Evolutionary conservation across 2,888 invertebrate genomes (phyloP), one percentile per base, ranked within the genome.

Genomic region (Allacma fusca): DNA sequence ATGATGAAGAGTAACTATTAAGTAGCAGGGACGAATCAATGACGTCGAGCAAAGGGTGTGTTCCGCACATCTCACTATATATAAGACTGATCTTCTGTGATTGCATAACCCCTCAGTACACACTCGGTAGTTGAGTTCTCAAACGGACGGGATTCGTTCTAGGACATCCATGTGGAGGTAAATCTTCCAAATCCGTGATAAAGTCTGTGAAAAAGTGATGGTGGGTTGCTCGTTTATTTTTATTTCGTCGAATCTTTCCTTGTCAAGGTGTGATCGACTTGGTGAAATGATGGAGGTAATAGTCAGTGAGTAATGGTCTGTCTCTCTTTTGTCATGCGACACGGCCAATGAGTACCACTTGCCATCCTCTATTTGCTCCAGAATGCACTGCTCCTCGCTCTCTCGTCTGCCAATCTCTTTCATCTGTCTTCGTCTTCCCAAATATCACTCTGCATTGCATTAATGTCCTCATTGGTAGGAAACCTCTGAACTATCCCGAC

Each of bases 251-350:
- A 62, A 73, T 73, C 72, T 73, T 73, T 71, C 59, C 59, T 62
- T 73, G 72, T 73, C 72, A 73, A 73, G 72, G 62, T 62, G 62
- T 73, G 72, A 73, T 73, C n/a, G 72, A 73, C 72, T 73, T 57
- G 21, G 29, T 59, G 59, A 73, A 73, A 73, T 73, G 72, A 73
- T 59, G 72, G 21, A 34, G 72, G 72, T 62, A 57, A 73, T 29
- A 21, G 28, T 26, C 19, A 68, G 34, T 68, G 68, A 34, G 29
- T 34, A 67, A 34, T 29, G 28, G 29, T 67, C 29, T 21, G 40
- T 69, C 21, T n/a, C 28, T n/a, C 43, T 43, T 69, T 69, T 69
- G 67, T 67, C 67, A 67, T 67, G 7, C 40, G 40, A 69, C 68
- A 69, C 43, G 68, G 29, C 68, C 68, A 40, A 69, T 21, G 40